Evolutionary conservation across 2,888 invertebrate species (phyloP), one percentile per base, ranked within the genome.

Genomic region (Sympetrum striolatum): DNA sequence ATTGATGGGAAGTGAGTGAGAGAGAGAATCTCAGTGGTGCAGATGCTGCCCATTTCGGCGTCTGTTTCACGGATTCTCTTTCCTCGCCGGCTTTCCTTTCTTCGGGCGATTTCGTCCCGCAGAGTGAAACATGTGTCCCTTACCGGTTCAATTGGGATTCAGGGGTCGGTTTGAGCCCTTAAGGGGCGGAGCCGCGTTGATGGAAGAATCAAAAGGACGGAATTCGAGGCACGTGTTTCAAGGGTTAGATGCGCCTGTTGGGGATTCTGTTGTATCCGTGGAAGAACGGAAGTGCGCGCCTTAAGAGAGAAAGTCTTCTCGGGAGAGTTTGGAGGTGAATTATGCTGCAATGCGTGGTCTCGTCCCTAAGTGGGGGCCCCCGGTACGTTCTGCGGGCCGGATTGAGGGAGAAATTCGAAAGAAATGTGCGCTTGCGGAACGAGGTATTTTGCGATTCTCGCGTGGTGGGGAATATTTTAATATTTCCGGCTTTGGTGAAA

Each of bases 71-170:
- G n/a, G 35, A 60, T 37, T 37, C 86, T n/a, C n/a, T 60, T 37
- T 60, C n/a, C 37, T 39, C 60, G 12, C 86, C 37, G 39, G 37
- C 37, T 37, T 37, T 64, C 64, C 64, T 86, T 86, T 86, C 86
- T 86, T 60, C 60, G n/a, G 86, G 86, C 86, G 60, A 37, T 60
- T 86, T 37, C 35, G 60, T 25, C 86, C 31, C 86, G 22, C 60
- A 39, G 60, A 86, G 60, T 64, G 86, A 86, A 86, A 86, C 86
- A 86, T 86, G 86, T 86, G 86, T 86, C 86, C 86, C 86, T 86
- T 64, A 86, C 86, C 60, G 15, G 60, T 86, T 86, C 86, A 86
- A 86, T 86, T 86, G 86, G 86, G 86, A 86, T 64, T 86, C 86
- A 60, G 86, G 37, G 37, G 86, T 86, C 60, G 86, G 86, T 86